Evolutionary conservation across 2,797 vertebrate genomes (phyloP), one percentile per base, ranked within the genome.

Genomic region (Tragopan temminckii): DNA sequence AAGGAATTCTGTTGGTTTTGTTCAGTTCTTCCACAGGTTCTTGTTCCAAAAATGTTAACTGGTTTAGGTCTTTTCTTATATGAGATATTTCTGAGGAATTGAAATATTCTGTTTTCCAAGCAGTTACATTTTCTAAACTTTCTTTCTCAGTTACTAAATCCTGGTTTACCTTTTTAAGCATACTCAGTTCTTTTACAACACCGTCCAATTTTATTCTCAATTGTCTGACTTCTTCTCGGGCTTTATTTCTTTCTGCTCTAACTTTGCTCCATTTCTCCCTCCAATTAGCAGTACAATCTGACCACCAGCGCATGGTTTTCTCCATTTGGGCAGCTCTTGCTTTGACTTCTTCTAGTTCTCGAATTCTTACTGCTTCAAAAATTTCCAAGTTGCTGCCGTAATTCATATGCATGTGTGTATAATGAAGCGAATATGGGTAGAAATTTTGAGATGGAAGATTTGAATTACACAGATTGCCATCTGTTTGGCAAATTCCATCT

Each of bases 251-350:
- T 93, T 98, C 98, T 3, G 83, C 94, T 81, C 98, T 95, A 11
- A 97, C 97, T 86, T 98, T 97, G 38, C 97, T 97, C 98, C 98
- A 98, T 57, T 98, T 98, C 69, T 98, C 97, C 29, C 97, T 94
- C 98, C 98, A 98, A 38, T 96, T 97, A 70, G 98, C 98, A 0
- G 98, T 98, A 72, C 98, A 98, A 7, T 98, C 97, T 7, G 98
- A 98, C 98, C 98, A 98, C 98, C 98, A 98, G 7, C 93, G 94
- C 98, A 98, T 98, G 36, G 98, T 98, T 89, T 98, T 98, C 75
- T 98, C 98, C 98, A 98, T 98, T 95, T 98, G 98, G 5, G 97
- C 96, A 10, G 97, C 97, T 89, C 97, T 96, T 55, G 97, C 94
- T 78, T 97, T 97, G 64, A 94, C 93, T 72, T 98, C 97, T 69